Conservation (phyloP, 2,888 invertebrate genomes). For the Eulithis testata region DNA sequence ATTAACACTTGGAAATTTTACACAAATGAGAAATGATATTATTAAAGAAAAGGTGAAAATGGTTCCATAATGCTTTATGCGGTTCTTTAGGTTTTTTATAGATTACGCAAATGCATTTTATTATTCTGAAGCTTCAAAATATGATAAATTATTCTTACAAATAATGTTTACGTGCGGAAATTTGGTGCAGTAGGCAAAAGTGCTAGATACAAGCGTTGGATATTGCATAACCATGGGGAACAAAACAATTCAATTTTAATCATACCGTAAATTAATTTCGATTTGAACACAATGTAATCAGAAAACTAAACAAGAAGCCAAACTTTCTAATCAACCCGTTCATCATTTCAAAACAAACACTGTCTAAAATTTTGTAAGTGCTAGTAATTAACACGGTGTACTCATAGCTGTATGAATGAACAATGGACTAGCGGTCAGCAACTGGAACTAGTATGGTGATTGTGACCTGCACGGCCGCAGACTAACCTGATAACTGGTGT, state of each 20-base stretch:
- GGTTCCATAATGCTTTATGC: neutral
- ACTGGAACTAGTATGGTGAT: slow-evolving; percentile 24
- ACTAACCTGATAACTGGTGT: no score
- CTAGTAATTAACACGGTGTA: slow-evolving; percentile 34
- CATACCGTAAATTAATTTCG: slow-evolving; percentile 18
- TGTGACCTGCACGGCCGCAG: slow-evolving; percentile 18
- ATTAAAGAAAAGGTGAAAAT: slow-evolving; percentile 5
- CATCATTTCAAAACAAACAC: slow-evolving; percentile 41
- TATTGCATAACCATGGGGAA: slow-evolving; percentile 8
- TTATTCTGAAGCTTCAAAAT: neutral
- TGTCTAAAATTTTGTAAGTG: slow-evolving; percentile 34
- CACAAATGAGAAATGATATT: neutral
- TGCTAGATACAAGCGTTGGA: neutral
- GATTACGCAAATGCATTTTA: neutral
- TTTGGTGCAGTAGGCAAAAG: neutral
- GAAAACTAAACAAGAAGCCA: slow-evolving; percentile 12
- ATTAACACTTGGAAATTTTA: slow-evolving; percentile 20
- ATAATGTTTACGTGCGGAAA: neutral
- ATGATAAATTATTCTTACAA: neutral
- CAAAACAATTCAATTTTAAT: slow-evolving; percentile 14
- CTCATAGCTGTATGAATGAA: slow-evolving; percentile 46
- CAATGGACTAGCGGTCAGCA: slow-evolving; percentile 36
- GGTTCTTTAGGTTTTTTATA: neutral
- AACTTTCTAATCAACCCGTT: slow-evolving; percentile 40
- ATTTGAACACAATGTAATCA: slow-evolving; percentile 17